A percentile compares a stretch with the other conserved stretches of the same genome.
Conservation (phyloP, 2,888 invertebrate species). For the Eudasyphora cyanicolor region DNA sequence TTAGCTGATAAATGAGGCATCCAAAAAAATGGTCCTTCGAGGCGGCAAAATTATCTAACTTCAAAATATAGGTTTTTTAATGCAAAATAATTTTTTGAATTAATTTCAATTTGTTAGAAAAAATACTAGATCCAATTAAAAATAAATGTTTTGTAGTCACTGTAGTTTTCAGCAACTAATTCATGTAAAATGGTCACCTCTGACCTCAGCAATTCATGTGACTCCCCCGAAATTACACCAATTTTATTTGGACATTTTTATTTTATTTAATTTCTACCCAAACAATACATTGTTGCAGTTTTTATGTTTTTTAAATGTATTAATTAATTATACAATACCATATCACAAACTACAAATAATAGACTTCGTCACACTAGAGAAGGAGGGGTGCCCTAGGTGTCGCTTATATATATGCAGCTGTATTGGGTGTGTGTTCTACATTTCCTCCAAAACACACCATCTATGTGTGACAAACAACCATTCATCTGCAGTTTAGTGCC, state of each 20-base stretch:
- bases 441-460: neutral
- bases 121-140: too few relatives aligned
- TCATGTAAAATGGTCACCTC: neutral
- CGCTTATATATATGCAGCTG: neutral
- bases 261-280: neutral
- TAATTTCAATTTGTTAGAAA: too few relatives aligned
- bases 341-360: too few relatives aligned
- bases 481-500: neutral
- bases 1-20: too few relatives aligned
- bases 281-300: neutral
- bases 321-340: neutral
- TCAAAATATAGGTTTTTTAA: too few relatives aligned
- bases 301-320: neutral
- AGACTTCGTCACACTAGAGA: too few relatives aligned
- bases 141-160: too few relatives aligned
- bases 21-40: too few relatives aligned
- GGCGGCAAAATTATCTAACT: too few relatives aligned
- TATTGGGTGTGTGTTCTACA: neutral
- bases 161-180: too few relatives aligned
- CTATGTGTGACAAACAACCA: neutral
- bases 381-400: neutral
- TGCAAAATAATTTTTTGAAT: too few relatives aligned
- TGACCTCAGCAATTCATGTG: neutral
- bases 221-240: neutral
- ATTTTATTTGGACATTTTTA: neutral